Evolutionary conservation across 23 tunicate genomes (phyloP).

Genomic region (Ciona savignyi): DNA sequence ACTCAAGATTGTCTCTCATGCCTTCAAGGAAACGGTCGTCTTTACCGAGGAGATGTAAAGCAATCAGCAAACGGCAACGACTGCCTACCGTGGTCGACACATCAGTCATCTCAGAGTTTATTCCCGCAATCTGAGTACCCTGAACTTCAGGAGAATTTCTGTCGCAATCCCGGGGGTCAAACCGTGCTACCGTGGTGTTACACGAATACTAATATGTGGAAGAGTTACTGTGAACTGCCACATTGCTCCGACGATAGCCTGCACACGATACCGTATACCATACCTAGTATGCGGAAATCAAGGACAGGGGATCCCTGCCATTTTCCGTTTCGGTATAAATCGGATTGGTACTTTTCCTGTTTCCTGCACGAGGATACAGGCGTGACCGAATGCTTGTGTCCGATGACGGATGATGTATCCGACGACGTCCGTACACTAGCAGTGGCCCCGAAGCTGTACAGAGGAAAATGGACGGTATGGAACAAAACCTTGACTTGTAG

Average conservation of each 20-base stretch:
- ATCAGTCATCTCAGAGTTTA: not conserved
- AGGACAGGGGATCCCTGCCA: too few relatives aligned
- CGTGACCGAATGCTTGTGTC: too few relatives aligned
- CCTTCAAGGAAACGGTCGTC: conserved; percentile 31
- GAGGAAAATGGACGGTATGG: conserved; percentile 15
- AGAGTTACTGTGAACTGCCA: conserved; percentile 5
- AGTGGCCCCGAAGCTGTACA: too few relatives aligned
- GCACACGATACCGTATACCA: too few relatives aligned
- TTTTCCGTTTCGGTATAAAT: conserved; percentile 28
- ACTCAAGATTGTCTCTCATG: conserved; percentile 49
- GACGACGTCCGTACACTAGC: too few relatives aligned
- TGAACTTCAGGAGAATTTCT: conserved; percentile 17
- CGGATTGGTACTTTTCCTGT: not conserved
- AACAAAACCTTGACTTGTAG: not conserved
- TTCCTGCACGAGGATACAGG: too few relatives aligned
- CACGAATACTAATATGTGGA: not conserved
- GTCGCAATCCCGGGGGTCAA: conserved; percentile 59
- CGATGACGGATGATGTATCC: too few relatives aligned
- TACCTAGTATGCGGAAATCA: too few relatives aligned
- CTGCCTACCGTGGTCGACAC: conserved; percentile 42
- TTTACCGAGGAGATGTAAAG: conserved; percentile 37
- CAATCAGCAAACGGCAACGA: conserved; percentile 11
- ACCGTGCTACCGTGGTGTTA: conserved; percentile 69
- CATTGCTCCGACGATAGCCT: conserved; percentile 4
- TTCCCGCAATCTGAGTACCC: not conserved